Evolutionary conservation across 2,113 vertebrate species (phyloP), one percentile per base, ranked within the genome.

Genomic region (Trematocara nigrifrons): DNA sequence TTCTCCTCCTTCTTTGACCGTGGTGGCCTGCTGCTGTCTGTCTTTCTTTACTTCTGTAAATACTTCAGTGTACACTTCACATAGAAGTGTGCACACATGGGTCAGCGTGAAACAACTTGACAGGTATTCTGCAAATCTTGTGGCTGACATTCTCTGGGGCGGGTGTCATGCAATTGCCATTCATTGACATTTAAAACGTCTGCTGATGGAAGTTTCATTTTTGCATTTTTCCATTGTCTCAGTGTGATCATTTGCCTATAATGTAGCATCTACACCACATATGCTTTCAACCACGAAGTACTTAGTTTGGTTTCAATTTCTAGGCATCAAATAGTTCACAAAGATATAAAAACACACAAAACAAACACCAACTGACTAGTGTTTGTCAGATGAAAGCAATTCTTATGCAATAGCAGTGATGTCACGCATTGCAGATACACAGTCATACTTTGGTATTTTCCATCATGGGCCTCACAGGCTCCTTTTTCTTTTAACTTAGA

Each of bases 151-250:
- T 90, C 89, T 87, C 84, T 47, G 8, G 79, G 61, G 61, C 11
- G 31, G 84, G 86, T 81, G 81, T 87, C 82, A 82, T 79, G 52
- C 74, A 86, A 53, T 89, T 93, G 64, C 92, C 86, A 91, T 87
- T 94, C 84, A 91, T 84, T 95, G 92, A 93, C 94, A 93, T 95
- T 95, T 92, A 89, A 88, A 89, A 64, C 49, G 33, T 87, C 79
- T 77, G 33, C 80, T 81, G 82, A 83, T 86, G 59, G 38, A 45
- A 87, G 85, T 92, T 93, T 92, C 87, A 79, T 86, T 90, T 89
- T 82, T 86, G 87, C 86, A 54, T 47, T 81, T 93, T 88, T 93
- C 64, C 87, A 86, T 45, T 38, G 35, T 74, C 76, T 82, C 38
- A 56, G 59, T 80, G 80, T 89, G 79, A 91, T 84, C 84, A 79